A percentile compares a stretch with the other conserved stretches of the same genome.
Conservation (phyloP, 2,888 invertebrate genomes). For the Folsomia manolachei region DNA sequence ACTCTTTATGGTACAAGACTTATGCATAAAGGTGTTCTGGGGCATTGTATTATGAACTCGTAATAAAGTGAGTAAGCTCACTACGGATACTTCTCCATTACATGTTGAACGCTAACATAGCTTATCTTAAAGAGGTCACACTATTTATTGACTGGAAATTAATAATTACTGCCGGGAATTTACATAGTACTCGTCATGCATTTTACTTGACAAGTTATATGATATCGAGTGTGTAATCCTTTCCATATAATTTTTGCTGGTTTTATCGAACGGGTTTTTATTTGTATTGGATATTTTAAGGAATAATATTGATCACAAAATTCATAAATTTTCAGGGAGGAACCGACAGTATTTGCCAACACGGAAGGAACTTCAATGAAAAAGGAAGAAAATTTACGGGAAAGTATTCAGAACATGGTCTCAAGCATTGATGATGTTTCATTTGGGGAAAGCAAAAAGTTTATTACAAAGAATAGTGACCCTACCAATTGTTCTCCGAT, state of each 20-base stretch:
- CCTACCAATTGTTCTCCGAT: background rate
- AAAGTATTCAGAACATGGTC: slow-evolving; percentile 37
- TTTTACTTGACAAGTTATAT: no score
- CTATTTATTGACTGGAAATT: no score
- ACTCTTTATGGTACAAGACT: no score
- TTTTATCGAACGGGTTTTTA: background rate
- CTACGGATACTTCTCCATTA: no score
- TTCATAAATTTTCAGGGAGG: slow-evolving; percentile 30
- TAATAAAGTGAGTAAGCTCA: no score
- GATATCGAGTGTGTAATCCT: background rate
- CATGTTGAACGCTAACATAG: no score
- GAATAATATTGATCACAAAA: background rate
- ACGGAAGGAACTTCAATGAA: slow-evolving; percentile 26
- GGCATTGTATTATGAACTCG: no score
- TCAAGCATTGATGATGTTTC: slow-evolving; percentile 42
- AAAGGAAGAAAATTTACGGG: slow-evolving; percentile 34
- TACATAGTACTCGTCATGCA: no score
- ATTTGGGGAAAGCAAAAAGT: slow-evolving; percentile 15
- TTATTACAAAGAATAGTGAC: background rate
- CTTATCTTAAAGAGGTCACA: no score
- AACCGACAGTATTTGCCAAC: slow-evolving; percentile 28
- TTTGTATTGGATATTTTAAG: background rate
- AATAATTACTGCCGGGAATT: no score
- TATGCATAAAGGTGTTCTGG: no score
- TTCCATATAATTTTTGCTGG: background rate